A percentile compares a stretch with the other conserved stretches of the same genome.
Conservation (phyloP, 2,113 vertebrate species). For the Brienomyrus longianalis region DNA sequence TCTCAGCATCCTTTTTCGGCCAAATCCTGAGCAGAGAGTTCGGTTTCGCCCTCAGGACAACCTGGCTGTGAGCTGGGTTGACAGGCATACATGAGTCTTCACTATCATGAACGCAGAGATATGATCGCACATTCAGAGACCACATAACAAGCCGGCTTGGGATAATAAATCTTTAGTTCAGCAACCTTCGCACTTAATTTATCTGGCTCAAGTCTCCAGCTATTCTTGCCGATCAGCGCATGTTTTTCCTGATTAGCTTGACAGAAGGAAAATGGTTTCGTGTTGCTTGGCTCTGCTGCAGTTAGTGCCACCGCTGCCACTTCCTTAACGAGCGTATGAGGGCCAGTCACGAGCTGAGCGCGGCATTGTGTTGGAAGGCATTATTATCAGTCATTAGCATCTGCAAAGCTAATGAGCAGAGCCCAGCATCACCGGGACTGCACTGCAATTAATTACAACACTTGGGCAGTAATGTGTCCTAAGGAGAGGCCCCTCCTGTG, state of each 20-base stretch:
- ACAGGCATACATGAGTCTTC: neutral
- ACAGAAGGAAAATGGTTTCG: constrained; percentile 45
- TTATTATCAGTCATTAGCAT: constrained; percentile 63
- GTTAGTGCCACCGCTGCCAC: constrained; percentile 43
- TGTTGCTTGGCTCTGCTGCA: constrained; percentile 41
- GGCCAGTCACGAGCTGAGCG: constrained; percentile 48
- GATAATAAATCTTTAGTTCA: neutral
- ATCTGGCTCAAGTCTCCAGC: neutral
- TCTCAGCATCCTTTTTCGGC: neutral
- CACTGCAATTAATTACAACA: constrained; percentile 56
- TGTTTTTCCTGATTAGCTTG: constrained; percentile 44
- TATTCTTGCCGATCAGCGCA: constrained; percentile 45
- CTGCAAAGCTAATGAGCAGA: constrained; percentile 55
- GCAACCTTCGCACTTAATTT: neutral
- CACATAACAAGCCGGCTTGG: neutral
- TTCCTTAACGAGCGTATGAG: constrained; percentile 49
- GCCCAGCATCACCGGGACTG: constrained; percentile 44
- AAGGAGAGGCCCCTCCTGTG: constrained; percentile 41
- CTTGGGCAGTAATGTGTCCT: constrained; percentile 53
- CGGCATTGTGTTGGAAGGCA: constrained; percentile 44
- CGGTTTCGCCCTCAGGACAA: neutral
- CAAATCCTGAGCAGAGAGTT: neutral
- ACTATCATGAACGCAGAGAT: neutral
- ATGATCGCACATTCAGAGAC: neutral
- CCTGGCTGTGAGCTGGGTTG: neutral